Percentiles rank a stretch among this genome's conserved stretches.
These are phyloP conservation scores for human DNA, from an alignment of 2,113 vertebrate genomes.

Conservation along the genomic window GRCh38 chr12:31522001-31522500, in stretches of 20 bases:
- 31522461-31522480: no score
- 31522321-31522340: neutral
- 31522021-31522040: neutral
- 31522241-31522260: neutral
- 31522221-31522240: neutral
- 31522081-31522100: neutral
- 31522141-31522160: neutral
- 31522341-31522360: neutral
- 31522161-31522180: neutral
- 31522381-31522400: neutral
- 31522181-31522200: neutral
- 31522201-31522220: neutral
- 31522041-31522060: neutral
- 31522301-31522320: neutral
- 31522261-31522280: neutral
- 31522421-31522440: neutral
- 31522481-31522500: no score
- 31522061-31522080: constrained; percentile 11
- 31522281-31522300: neutral
- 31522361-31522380: neutral
- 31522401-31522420: neutral
- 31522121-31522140: constrained; percentile 24
- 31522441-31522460: neutral
- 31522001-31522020: neutral
- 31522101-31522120: neutral